These are phyloP conservation scores for Halichondria panicea DNA, from an alignment of 37 sponge, comb jelly and placozoan species.

Conservation along the genomic window DNA sequence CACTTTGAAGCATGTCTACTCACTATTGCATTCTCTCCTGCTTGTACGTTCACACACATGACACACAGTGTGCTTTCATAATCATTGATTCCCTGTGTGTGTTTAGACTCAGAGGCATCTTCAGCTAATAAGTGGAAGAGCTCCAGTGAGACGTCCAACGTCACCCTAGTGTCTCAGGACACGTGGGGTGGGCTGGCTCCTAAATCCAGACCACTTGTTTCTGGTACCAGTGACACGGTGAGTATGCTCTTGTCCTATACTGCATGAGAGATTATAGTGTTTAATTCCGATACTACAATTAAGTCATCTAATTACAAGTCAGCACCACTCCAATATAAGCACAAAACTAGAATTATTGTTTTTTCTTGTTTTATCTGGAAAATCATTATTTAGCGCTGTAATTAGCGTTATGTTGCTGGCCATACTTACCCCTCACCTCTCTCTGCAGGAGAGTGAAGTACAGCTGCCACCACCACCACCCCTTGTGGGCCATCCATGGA, in stretches of 20 bases:
- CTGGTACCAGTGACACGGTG: constrained; percentile 43
- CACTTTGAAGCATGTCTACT: neutral
- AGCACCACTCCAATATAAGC: no score
- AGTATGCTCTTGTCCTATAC: neutral
- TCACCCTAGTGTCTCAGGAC: constrained; percentile 43
- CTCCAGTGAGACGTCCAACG: constrained; percentile 1
- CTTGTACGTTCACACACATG: neutral
- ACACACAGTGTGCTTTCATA: no score
- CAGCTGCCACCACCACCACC: constrained; percentile 34
- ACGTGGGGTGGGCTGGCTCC: constrained; percentile 65
- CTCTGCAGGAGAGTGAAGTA: constrained; percentile 35
- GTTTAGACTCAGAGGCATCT: neutral
- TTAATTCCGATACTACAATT: neutral
- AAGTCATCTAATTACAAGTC: no score
- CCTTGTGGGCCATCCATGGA: constrained; percentile 15
- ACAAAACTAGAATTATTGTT: neutral
- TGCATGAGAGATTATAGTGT: neutral
- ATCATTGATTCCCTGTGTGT: neutral
- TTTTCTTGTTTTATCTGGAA: neutral
- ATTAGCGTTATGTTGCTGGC: neutral
- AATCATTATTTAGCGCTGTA: neutral
- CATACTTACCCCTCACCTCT: neutral
- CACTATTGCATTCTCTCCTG: neutral
- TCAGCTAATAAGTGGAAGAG: neutral
- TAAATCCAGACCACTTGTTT: neutral